Percentiles rank a stretch among this genome's conserved stretches.
phyloP scores from a whole-genome alignment of 2,888 invertebrate genomes.

The Choristoneura rosaceana region DNA sequence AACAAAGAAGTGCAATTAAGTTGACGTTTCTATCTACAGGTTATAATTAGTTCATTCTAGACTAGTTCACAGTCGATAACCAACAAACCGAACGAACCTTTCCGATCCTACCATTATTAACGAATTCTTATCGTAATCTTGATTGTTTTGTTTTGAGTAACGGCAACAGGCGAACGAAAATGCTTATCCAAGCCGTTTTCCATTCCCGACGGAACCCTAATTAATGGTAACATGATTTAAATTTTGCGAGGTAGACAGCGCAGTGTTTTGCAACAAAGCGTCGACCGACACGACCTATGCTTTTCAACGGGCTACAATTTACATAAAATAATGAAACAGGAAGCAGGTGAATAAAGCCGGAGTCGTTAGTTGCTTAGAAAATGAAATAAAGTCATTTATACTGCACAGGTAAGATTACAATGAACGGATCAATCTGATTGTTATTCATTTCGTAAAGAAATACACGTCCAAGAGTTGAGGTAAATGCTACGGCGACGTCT shows the following conservation, averaged over 20 bases:
- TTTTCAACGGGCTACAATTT: constrained; percentile 41
- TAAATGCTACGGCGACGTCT: neutral
- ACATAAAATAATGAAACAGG: constrained; percentile 43
- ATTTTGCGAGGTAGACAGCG: constrained; percentile 39
- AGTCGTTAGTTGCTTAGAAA: constrained; percentile 40
- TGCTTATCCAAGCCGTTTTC: constrained; percentile 39
- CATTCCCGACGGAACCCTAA: constrained; percentile 39
- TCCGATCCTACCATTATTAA: constrained; percentile 20
- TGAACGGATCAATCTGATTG: constrained; percentile 32
- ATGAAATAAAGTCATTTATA: constrained; percentile 38
- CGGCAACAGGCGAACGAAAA: constrained; percentile 40
- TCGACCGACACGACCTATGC: constrained; percentile 42
- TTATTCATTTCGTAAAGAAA: constrained; percentile 13
- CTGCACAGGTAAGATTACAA: constrained; percentile 15
- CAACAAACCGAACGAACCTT: neutral
- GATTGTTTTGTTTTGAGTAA: constrained; percentile 39
- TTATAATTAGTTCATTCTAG: neutral
- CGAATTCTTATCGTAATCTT: constrained; percentile 31
- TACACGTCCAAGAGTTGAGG: neutral
- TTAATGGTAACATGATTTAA: constrained; percentile 42
- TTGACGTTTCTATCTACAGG: too few relatives aligned
- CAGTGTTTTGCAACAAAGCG: constrained; percentile 40
- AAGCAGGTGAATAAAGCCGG: constrained; percentile 39
- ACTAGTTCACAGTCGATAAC: neutral
- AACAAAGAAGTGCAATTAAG: neutral